These are phyloP conservation scores for Tetraodon nigroviridis DNA, from an alignment of 2,113 vertebrate genomes.

Conservation along the genomic window DNA sequence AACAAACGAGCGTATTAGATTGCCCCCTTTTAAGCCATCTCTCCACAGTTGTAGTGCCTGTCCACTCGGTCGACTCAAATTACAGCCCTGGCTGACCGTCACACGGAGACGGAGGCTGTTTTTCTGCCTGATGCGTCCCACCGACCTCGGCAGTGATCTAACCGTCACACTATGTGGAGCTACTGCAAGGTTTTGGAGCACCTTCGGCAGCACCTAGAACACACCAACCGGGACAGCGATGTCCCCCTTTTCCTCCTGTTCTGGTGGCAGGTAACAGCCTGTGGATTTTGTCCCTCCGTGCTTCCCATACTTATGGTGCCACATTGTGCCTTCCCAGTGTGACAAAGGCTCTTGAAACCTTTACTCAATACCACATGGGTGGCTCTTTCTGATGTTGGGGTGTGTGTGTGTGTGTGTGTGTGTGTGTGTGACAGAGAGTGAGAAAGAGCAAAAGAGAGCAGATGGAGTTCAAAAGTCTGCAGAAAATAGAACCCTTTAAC, in stretches of 20 bases:
- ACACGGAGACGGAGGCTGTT: conserved; percentile 32
- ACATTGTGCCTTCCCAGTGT: conserved; percentile 27
- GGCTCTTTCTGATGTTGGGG: conserved; percentile 15
- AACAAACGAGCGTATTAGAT: conserved; percentile 68
- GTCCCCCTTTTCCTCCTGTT: background rate
- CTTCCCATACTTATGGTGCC: conserved; percentile 52
- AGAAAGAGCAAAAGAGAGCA: conserved; percentile 19
- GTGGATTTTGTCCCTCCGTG: conserved; percentile 50
- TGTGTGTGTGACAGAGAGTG: conserved; percentile 5
- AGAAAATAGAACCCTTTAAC: conserved; percentile 16
- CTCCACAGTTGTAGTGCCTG: conserved; percentile 45
- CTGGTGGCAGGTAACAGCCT: conserved; percentile 1
- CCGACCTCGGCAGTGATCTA: background rate
- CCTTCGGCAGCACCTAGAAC: too few species aligned
- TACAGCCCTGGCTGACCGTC: conserved; percentile 49
- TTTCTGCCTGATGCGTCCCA: conserved; percentile 7
- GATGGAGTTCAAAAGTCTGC: conserved; percentile 23
- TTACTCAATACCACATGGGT: conserved; percentile 55
- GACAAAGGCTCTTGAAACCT: conserved; percentile 50
- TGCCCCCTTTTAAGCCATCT: conserved; percentile 48
- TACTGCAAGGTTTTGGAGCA: too few species aligned
- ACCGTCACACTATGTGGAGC: too few species aligned
- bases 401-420: conserved; percentile 10
- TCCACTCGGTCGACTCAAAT: conserved; percentile 54
- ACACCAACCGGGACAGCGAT: too few species aligned